Conservation (phyloP, 1,140 invertebrate genomes). For the Drosophila gunungcola region DNA sequence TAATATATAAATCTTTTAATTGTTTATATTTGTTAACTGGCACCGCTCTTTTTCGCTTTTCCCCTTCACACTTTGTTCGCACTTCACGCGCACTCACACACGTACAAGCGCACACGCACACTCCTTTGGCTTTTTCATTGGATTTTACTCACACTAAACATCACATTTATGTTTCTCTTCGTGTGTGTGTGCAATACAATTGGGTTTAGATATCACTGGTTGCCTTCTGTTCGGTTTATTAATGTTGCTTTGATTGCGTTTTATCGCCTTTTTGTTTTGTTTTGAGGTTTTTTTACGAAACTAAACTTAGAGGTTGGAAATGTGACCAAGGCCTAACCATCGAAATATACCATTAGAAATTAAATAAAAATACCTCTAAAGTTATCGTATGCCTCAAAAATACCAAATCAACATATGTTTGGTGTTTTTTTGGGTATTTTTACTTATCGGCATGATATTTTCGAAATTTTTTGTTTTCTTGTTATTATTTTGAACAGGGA, state of each 20-base stretch:
- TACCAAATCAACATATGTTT: too few species aligned
- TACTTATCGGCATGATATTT: too few species aligned
- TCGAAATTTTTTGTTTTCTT: too few species aligned
- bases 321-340: constrained; percentile 2
- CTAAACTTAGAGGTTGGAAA: constrained; percentile 3
- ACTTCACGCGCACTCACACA: constrained; percentile 43
- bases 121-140: constrained; percentile 29
- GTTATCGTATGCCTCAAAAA: too few species aligned
- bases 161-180: constrained; percentile 64
- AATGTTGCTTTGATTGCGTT: constrained; percentile 23
- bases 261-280: constrained; percentile 28
- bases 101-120: constrained; percentile 10
- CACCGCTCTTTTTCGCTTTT: constrained; percentile 34
- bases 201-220: constrained; percentile 26
- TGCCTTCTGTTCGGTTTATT: constrained; percentile 8
- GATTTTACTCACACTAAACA: constrained; percentile 69
- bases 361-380: too few species aligned
- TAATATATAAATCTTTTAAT: constrained; percentile 5
- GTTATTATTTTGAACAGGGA: too few species aligned
- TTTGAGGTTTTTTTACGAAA: constrained; percentile 28
- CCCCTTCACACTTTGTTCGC: constrained; percentile 36
- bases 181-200: constrained; percentile 28
- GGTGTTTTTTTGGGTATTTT: too few species aligned
- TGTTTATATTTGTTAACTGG: constrained; percentile 48
- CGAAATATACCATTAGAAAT: too few species aligned